A percentile compares a stretch with the other conserved stretches of the same genome.
Conservation (phyloP, 2,113 vertebrate species). For the Climacteris rufus region DNA sequence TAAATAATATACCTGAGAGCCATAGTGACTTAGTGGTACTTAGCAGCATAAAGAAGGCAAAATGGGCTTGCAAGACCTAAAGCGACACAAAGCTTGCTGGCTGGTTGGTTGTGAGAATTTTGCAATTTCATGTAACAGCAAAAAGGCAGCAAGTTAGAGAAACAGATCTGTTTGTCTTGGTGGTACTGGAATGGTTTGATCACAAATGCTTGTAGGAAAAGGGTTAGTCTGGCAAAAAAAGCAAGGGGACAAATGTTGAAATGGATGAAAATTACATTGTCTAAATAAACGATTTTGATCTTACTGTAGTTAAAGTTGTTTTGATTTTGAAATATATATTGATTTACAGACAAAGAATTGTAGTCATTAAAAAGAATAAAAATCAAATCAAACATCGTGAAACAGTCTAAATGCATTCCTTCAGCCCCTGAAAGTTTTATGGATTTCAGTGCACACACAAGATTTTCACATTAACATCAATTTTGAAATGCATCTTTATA, state of each 20-base stretch:
- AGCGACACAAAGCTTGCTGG: neutral
- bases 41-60: neutral
- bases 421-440: neutral
- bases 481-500: neutral
- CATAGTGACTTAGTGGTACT: neutral
- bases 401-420: neutral
- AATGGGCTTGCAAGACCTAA: neutral
- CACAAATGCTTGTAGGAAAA: neutral
- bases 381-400: neutral
- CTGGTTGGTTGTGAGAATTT: neutral
- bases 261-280: neutral
- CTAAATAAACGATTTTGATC: neutral
- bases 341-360: neutral
- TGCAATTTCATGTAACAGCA: neutral
- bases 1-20: neutral
- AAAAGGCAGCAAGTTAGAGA: neutral
- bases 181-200: neutral
- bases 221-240: neutral
- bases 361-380: neutral
- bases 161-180: neutral
- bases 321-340: neutral
- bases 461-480: neutral
- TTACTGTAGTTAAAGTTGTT: neutral
- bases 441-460: rapidly evolving
- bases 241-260: neutral